Evolutionary conservation across 2,797 vertebrate genomes (phyloP), one percentile per base, ranked within the genome.

Genomic region (Leontocebus nigricollis): DNA sequence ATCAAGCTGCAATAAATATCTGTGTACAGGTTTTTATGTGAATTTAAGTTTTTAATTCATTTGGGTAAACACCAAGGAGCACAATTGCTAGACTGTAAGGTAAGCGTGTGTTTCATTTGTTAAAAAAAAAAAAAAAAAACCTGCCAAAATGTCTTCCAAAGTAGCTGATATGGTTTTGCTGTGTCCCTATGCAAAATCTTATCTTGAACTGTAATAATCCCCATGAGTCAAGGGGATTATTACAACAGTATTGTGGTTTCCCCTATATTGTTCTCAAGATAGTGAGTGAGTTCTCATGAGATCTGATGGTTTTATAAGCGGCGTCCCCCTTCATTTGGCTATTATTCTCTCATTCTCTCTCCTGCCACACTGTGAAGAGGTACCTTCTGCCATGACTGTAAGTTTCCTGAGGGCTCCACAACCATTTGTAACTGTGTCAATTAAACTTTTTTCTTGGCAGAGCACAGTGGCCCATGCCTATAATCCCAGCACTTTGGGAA

Each of bases 71-170:
- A 76, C 30, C 48, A 82, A 82, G 41, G 30, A 72, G 41, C 33
- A 17, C 64, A 80, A 87, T 17, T 86, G 50, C 81, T 87, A 26
- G 44, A 48, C 22, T 36, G 10, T 61, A 87, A 17, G 9, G 20
- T 81, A 64, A 79, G 39, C 4, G 1, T 55, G 30, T 39, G 44
- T 41, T 89, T 55, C 48, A 22, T 73, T 91, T 88, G 59, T 17
- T 44, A 88, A 94, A 33, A 92, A 84, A 85, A 59, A 12, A 82
- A 87, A 94, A 27, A 92, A 88, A 13, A 48, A 92, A 88, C 67
- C 24, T 48, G 61, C 46, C 33, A 48, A 90, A 77, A 24, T 48
- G 10, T 50, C 72, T 94, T 94, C 33, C 41, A 33, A 64, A 17
- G 8, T 19, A 33, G 64, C 7, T 67, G 64, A 67, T n/a, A n/a